phyloP scores from a whole-genome alignment of 92 coral and sea anemone genomes.

The Parazoanthus swiftii region DNA sequence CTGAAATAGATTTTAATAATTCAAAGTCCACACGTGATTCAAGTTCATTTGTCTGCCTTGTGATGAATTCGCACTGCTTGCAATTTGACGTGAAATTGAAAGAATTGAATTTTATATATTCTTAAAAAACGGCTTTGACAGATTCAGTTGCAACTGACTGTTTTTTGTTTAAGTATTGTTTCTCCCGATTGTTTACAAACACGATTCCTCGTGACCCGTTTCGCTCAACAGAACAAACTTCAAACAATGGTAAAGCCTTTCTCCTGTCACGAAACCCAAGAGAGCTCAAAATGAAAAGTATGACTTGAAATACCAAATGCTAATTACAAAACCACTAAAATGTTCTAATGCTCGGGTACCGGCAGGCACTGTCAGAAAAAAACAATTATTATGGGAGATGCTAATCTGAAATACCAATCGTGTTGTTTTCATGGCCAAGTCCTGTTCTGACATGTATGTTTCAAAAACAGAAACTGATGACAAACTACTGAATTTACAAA shows the following conservation, averaged over 20 bases:
- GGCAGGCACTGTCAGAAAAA: background rate
- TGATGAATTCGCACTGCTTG: no score
- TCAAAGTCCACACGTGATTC: no score
- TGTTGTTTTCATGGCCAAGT: background rate
- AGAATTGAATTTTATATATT: no score
- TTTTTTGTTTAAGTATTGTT: background rate
- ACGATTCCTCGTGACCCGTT: conserved; percentile 1
- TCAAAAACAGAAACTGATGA: conserved; percentile 17
- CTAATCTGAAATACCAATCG: background rate
- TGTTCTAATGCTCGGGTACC: conserved; percentile 13
- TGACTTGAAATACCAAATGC: background rate
- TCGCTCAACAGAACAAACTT: background rate
- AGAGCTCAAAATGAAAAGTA: background rate
- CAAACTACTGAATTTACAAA: background rate
- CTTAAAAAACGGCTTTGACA: no score
- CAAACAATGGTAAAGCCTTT: background rate
- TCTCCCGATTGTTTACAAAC: conserved; percentile 2
- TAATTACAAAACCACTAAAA: conserved; percentile 8
- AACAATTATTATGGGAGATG: background rate
- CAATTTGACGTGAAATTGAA: no score
- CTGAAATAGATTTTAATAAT: no score
- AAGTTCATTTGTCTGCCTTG: no score
- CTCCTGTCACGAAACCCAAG: background rate
- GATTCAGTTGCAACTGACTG: no score
- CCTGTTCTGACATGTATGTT: background rate